These are phyloP conservation scores for Galerucella nymphaeae DNA, from an alignment of 2,888 invertebrate genomes.

Conservation along the genomic window DNA sequence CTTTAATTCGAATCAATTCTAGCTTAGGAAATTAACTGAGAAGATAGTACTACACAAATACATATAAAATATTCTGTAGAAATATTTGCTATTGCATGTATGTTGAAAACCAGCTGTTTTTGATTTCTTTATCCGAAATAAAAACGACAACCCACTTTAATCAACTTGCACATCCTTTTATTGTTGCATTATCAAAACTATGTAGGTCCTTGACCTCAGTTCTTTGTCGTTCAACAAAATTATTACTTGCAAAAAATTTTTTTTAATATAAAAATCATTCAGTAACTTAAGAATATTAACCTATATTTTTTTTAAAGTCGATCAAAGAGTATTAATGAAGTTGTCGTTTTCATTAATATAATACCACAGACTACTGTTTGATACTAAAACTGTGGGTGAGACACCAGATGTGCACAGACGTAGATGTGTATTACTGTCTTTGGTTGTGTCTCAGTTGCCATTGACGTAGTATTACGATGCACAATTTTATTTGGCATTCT, in stretches of 20 bases:
- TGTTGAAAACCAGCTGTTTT: too few relatives aligned
- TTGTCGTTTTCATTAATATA: slow-evolving; percentile 13
- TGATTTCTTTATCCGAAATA: too few relatives aligned
- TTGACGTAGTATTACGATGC: not conserved
- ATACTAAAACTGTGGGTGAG: slow-evolving; percentile 14
- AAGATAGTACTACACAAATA: too few relatives aligned
- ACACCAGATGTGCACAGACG: slow-evolving; percentile 21
- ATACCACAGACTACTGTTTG: slow-evolving; percentile 18
- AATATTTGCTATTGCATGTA: too few relatives aligned
- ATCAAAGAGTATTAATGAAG: slow-evolving; percentile 9
- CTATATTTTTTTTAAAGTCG: slow-evolving; percentile 5
- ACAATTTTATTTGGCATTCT: too few relatives aligned
- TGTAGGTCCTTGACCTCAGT: not conserved
- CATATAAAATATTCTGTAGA: too few relatives aligned
- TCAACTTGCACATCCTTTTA: slow-evolving; percentile 10
- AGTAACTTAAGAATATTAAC: slow-evolving; percentile 1
- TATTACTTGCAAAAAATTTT: too few relatives aligned
- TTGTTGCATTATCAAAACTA: not conserved
- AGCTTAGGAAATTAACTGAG: too few relatives aligned
- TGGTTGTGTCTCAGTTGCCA: not conserved
- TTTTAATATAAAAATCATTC: not conserved
- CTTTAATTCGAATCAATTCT: too few relatives aligned
- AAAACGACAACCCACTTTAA: not conserved
- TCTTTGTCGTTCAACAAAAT: not conserved
- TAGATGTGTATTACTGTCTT: not conserved